Evolutionary conservation across 2,113 vertebrate genomes (phyloP), one percentile per base, ranked within the genome.

Genomic region (Haemorhous mexicanus): DNA sequence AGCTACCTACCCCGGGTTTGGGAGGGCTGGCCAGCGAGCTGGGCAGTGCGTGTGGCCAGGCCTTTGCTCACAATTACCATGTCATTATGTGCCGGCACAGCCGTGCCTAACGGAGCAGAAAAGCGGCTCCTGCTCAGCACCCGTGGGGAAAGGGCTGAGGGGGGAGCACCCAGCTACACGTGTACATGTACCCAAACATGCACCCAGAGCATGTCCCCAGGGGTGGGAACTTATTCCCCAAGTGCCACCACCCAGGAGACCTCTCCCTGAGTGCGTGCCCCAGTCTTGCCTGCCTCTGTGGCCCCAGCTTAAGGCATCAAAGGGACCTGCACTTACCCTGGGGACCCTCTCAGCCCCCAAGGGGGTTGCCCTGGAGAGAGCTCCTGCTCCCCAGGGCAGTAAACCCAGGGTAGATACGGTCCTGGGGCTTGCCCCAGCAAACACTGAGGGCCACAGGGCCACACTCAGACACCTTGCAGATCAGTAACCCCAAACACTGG

Each of bases 81-180:
- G 95, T 93, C 93, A 96, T 96, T 96, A 96, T 96, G 93, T 94
- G 87, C 89, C 73, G 19, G 92, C 95, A 95, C 92, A 96, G 90
- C 73, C 92, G 13, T 39, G 87, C 47, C 87, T 94, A 95, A 89
- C 87, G 0, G 93, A 96, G 96, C 96, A 84, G 93, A 96, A 96
- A 96, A 95, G 87, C 10, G 4, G 87, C 53, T 73, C 52, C 90
- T 16, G 63, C 63, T 43, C 73, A 41, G 39, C 77, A 89, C 69
- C 83, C 9, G 1, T 9, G 2, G 68, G 73, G 46, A 95, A 14
- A 0, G 0, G 50, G 55, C 64, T 47, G 49, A 50, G 37, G 27
- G 39, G 52, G 58, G 32, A 69, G 64, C 68, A 55, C 73, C 79
- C 69, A 56, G 43, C 11, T 66, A 63, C 46, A 32, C 0, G 2